Evolutionary conservation across 2,113 vertebrate genomes (phyloP).

Genomic region (Neogobius melanostomus): DNA sequence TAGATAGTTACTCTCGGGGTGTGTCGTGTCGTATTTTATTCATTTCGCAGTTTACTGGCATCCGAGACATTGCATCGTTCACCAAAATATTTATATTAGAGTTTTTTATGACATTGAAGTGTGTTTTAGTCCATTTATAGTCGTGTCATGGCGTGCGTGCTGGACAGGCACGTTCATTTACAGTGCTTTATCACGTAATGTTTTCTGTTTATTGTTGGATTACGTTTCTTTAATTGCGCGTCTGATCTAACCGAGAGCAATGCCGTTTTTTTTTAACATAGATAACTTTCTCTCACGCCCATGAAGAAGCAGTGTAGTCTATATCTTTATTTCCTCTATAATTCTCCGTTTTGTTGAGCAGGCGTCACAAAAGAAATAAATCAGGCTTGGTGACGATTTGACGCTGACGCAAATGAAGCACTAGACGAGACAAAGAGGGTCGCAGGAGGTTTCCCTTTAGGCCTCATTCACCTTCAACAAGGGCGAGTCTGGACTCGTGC

Average conservation of each 20-base stretch:
- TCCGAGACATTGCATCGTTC: neutral
- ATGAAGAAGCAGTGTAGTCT: no score
- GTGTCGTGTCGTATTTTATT: neutral
- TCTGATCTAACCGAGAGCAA: neutral
- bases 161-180: no score
- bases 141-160: no score
- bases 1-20: neutral
- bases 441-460: neutral
- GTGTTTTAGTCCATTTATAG: neutral
- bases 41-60: neutral
- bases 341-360: no score
- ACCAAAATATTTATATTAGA: neutral
- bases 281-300: no score
- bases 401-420: neutral
- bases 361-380: neutral
- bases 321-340: no score
- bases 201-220: neutral
- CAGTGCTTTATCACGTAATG: no score
- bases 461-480: neutral
- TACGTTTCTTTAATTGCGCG: neutral
- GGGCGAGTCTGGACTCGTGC: neutral
- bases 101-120: neutral
- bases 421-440: neutral
- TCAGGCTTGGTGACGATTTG: neutral
- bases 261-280: no score